Percentiles rank a stretch among this genome's conserved stretches.
Evolutionary conservation across 2,888 invertebrate species (phyloP).

Genomic region (Agrochola macilenta): DNA sequence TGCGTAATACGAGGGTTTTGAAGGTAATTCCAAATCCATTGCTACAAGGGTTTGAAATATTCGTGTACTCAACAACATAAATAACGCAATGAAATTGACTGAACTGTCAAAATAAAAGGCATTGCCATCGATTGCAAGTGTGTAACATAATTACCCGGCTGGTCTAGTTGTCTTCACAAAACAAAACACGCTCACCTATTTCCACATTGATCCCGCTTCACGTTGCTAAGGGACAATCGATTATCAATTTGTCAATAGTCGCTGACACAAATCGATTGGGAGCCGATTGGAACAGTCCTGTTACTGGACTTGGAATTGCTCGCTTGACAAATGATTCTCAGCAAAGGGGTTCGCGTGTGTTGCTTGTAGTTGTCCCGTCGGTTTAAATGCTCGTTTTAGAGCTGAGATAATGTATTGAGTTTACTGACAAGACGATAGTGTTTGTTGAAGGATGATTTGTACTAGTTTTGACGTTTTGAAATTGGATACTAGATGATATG

Average conservation of each 20-base stretch:
- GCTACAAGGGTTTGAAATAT: no score
- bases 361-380: slow-evolving; percentile 41
- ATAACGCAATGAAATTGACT: neutral
- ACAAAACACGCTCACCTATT: slow-evolving; percentile 43
- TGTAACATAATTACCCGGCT: neutral
- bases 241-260: slow-evolving; percentile 79
- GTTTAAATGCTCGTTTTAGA: slow-evolving; percentile 45
- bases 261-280: slow-evolving; percentile 76
- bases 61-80: no score
- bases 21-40: neutral
- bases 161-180: slow-evolving; percentile 21
- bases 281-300: slow-evolving; percentile 56
- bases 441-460: neutral
- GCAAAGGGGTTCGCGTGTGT: slow-evolving; percentile 53
- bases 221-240: slow-evolving; percentile 79
- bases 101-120: neutral
- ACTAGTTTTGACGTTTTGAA: neutral
- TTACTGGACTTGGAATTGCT: slow-evolving; percentile 63
- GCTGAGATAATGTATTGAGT: slow-evolving; percentile 26
- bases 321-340: slow-evolving; percentile 67
- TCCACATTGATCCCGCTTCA: slow-evolving; percentile 46
- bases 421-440: slow-evolving; percentile 2
- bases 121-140: neutral
- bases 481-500: neutral
- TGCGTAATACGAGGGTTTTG: neutral